Conservation (phyloP, 1,140 invertebrate species). For the Dreissena polymorpha region DNA sequence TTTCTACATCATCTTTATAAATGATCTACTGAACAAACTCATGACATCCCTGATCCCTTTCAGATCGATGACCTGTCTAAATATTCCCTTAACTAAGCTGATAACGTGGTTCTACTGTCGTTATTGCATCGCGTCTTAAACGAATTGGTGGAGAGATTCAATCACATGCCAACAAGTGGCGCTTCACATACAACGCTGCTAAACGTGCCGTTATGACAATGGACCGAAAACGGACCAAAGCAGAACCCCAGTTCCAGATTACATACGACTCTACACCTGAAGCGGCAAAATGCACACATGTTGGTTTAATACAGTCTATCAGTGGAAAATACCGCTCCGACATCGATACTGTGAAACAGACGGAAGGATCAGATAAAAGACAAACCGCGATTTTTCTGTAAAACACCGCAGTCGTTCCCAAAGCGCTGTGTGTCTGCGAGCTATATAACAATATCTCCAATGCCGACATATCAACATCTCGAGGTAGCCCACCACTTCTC, state of each 20-base stretch:
- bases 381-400: neutral
- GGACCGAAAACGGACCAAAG: no score
- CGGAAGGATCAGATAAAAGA: neutral
- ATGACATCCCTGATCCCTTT: neutral
- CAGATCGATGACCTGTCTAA: neutral
- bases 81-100: neutral
- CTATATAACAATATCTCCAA: neutral
- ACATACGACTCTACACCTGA: no score
- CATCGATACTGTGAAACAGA: neutral
- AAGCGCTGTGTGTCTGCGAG: neutral
- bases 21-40: neutral
- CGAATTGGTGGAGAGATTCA: neutral
- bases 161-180: slow-evolving; percentile 9
- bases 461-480: neutral
- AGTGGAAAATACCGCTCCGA: neutral
- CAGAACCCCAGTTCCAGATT: no score
- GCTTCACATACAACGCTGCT: neutral
- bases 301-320: neutral
- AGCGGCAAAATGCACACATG: no score
- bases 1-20: neutral
- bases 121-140: neutral
- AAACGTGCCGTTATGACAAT: neutral
- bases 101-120: slow-evolving; percentile 1
- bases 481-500: neutral
- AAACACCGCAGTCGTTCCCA: neutral